Evolutionary conservation across 2,888 invertebrate species (phyloP), one percentile per base, ranked within the genome.

Genomic region (Idaea dimidiata): DNA sequence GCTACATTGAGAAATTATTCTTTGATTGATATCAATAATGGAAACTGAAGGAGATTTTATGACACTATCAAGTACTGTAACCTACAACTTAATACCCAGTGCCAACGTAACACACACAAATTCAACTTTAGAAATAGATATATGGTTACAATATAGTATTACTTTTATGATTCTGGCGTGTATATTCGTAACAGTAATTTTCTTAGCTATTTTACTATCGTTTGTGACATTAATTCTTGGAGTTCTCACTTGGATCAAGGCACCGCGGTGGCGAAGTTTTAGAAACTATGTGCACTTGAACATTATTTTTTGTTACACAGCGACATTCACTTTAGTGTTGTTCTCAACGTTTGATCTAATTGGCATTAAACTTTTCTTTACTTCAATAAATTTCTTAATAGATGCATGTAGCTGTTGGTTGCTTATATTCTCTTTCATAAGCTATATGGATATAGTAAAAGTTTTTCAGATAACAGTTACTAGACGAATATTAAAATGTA

Each of bases 401-500:
- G 33, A 33, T 10, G 33, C 33, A 14, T 6, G 16, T 1, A 7
- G n/a, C 5, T 54, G n/a, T 54, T 54, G 54, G 54, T 17, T 54
- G 54, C 6, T 54, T 6, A 54, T 54, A 16, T n/a, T 17, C 16
- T 16, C 54, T 54, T 1, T 58, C 7, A 8, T 58, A 1, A 58
- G n/a, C 10, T 58, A 58, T 32, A 58, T 33, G 58, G 43, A 58
- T 16, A 58, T 58, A 8, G 58, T 58, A 3, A 17, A 16, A 17
- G 58, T 58, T 58, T 58, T 58, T 17, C 16, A 32, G 7, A 58
- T 10, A n/a, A 33, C 32, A 8, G 17, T 58, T 0, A 58, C 58
- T 7, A 32, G 58, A 16, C 33, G 32, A 17, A 58, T 58, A 6
- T 58, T 58, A 16, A 58, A 58, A 43, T 58, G 58, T 32, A 58